phyloP scores from a whole-genome alignment of 2,113 vertebrate genomes.

The Reinhardtius hippoglossoides region DNA sequence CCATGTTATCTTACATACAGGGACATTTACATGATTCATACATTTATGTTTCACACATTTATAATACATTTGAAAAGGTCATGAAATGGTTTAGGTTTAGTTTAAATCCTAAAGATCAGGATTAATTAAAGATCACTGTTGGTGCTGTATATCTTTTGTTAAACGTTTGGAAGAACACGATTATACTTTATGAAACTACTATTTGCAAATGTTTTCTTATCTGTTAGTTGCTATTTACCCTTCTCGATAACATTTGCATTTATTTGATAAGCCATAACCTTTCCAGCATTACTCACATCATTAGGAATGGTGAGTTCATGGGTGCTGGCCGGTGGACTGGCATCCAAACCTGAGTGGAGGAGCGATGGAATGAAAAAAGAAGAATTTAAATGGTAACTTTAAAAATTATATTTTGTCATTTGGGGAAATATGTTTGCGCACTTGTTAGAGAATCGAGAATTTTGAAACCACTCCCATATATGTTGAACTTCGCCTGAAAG shows the following conservation, averaged over 20 bases:
- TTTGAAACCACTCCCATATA: background rate
- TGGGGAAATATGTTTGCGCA: background rate
- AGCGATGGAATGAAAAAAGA: slow-evolving; percentile 51
- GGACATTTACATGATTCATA: background rate
- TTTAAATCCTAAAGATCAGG: background rate
- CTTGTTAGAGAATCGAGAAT: background rate
- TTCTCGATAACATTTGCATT: background rate
- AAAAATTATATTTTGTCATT: background rate
- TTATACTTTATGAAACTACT: too few species aligned
- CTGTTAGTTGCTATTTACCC: background rate
- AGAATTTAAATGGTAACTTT: slow-evolving; percentile 1
- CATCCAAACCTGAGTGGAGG: slow-evolving; percentile 91
- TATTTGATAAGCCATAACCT: background rate
- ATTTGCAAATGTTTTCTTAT: background rate
- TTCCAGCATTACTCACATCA: slow-evolving; percentile 90
- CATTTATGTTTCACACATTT: background rate
- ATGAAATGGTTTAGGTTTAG: background rate
- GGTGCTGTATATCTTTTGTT: background rate
- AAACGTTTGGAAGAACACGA: background rate
- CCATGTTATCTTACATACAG: background rate
- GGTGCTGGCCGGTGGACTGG: slow-evolving; percentile 95
- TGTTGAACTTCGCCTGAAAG: background rate
- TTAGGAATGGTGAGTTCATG: slow-evolving; percentile 99
- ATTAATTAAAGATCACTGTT: slow-evolving; percentile 1
- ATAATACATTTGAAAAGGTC: background rate